Percentiles rank a stretch among this genome's conserved stretches.
Conservation (phyloP, 2,888 invertebrate species). For the Lepidonotus clava region DNA sequence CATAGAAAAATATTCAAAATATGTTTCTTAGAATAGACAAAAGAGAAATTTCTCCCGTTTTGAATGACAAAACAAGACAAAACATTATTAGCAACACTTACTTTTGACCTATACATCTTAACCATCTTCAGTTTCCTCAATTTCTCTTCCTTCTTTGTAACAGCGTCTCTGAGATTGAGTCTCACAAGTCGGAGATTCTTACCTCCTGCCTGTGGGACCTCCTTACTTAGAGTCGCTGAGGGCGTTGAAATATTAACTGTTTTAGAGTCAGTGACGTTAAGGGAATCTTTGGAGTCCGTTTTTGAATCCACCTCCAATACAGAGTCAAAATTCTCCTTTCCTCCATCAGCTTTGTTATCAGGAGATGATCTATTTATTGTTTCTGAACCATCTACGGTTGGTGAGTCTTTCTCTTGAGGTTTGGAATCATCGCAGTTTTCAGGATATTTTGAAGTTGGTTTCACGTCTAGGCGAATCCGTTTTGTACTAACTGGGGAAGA, state of each 20-base stretch:
- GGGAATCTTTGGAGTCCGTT: neutral
- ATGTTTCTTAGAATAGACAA: neutral
- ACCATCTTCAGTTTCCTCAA: slow-evolving; percentile 38
- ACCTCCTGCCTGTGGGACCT: neutral
- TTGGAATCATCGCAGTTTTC: neutral
- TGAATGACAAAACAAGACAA: neutral
- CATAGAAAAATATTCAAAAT: neutral
- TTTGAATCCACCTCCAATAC: neutral
- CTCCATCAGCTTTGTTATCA: neutral
- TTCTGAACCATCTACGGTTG: neutral
- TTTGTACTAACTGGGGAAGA: neutral
- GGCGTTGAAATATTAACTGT: too few relatives aligned
- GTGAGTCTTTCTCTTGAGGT: neutral
- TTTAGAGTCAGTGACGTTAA: neutral
- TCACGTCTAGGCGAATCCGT: neutral
- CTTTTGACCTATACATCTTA: slow-evolving; percentile 28
- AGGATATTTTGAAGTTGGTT: neutral
- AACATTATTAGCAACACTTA: neutral
- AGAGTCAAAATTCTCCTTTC: neutral
- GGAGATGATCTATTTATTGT: neutral
- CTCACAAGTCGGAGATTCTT: neutral
- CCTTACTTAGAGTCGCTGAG: too few relatives aligned
- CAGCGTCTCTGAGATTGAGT: neutral
- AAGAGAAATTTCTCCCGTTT: neutral
- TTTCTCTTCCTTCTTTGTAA: slow-evolving; percentile 10